A percentile compares a stretch with the other conserved stretches of the same genome.
These are phyloP conservation scores for Drosophila parthenogenetica DNA, from an alignment of 2,888 invertebrate genomes.

Conservation along the genomic window DNA sequence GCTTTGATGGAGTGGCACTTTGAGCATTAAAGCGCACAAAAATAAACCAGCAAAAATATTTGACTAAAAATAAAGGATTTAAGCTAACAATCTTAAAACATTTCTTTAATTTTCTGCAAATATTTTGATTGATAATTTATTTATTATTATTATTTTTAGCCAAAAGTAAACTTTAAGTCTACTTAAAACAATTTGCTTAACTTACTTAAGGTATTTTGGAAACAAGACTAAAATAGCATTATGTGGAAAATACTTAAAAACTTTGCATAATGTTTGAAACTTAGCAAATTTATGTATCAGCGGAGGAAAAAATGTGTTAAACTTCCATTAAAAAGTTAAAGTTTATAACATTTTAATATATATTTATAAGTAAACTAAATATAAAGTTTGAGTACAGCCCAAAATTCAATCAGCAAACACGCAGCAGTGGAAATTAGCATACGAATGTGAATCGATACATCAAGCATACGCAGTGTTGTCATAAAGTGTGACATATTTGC, in stretches of 20 bases:
- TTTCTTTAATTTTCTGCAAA: neutral
- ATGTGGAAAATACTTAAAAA: too few relatives aligned
- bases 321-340: too few relatives aligned
- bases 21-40: neutral
- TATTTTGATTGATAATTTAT: conserved; percentile 2
- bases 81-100: neutral
- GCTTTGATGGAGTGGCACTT: conserved; percentile 37
- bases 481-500: conserved; percentile 6
- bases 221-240: too few relatives aligned
- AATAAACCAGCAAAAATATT: conserved; percentile 10
- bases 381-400: neutral
- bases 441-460: conserved; percentile 56
- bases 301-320: too few relatives aligned
- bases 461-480: conserved; percentile 11
- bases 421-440: conserved; percentile 31
- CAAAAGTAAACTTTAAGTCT: neutral
- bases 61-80: conserved; percentile 3
- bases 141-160: conserved; percentile 8
- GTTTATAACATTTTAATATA: too few relatives aligned
- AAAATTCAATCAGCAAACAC: conserved; percentile 19
- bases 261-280: too few relatives aligned
- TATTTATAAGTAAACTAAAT: neutral
- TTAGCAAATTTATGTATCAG: too few relatives aligned
- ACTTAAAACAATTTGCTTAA: neutral
- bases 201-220: too few relatives aligned